Percentiles rank a stretch among this genome's conserved stretches.
Evolutionary conservation across 2,113 vertebrate genomes (phyloP).

Genomic region (Anoura caudifer): DNA sequence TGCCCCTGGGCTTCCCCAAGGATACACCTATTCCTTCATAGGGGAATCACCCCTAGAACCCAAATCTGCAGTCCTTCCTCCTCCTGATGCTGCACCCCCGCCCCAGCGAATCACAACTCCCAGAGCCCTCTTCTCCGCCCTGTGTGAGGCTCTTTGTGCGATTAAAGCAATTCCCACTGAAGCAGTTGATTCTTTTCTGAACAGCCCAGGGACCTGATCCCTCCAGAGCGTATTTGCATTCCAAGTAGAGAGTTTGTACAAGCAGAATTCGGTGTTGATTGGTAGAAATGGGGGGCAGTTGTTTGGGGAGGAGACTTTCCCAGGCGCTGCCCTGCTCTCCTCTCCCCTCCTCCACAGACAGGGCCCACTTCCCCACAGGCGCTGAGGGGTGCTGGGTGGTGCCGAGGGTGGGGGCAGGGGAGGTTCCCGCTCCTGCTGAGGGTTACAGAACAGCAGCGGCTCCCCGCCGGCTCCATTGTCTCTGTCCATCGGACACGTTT

Average conservation of each 20-base stretch:
- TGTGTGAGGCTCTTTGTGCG: neutral
- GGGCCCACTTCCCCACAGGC: too few species aligned
- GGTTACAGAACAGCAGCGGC: neutral
- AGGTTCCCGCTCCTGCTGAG: neutral
- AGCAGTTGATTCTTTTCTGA: constrained; percentile 9
- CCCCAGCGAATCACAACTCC: neutral
- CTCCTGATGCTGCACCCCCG: neutral
- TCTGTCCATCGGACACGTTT: neutral
- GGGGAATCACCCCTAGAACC: neutral
- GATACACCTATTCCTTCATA: neutral
- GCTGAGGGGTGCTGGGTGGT: too few species aligned
- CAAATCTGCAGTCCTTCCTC: neutral
- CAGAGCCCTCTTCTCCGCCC: neutral
- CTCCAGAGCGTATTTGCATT: constrained; percentile 6
- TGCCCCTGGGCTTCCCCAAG: neutral
- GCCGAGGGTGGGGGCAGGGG: too few species aligned
- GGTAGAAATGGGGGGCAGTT: neutral
- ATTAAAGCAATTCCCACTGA: neutral
- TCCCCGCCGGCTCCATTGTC: neutral
- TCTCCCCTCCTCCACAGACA: neutral
- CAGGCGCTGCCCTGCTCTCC: neutral
- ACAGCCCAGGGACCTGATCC: neutral
- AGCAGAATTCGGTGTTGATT: neutral
- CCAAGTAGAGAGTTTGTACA: neutral
- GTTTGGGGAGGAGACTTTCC: neutral